Percentiles rank a stretch among this genome's conserved stretches.
Conservation (phyloP, 1,140 invertebrate genomes). For the Drosophila sucinea region DNA sequence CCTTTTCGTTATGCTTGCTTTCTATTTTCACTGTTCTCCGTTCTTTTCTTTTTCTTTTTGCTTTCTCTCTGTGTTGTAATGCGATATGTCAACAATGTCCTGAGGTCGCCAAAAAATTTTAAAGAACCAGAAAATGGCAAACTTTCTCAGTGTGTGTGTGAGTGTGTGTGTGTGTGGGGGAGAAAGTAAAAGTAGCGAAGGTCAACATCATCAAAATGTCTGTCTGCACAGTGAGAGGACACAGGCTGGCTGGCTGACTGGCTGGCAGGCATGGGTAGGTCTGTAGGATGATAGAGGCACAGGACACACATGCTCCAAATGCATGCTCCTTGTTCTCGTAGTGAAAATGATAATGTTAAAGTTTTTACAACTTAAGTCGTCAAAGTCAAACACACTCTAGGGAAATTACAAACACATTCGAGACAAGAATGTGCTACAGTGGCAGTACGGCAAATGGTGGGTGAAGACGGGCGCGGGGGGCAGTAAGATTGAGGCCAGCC, state of each 20-base stretch:
- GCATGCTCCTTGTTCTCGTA: conserved; percentile 46
- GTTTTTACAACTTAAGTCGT: conserved; percentile 83
- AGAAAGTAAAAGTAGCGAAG: conserved; percentile 79
- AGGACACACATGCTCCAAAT: conserved; percentile 45
- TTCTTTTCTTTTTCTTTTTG: neutral
- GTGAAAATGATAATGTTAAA: conserved; percentile 83
- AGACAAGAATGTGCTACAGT: conserved; percentile 65
- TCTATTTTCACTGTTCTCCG: neutral
- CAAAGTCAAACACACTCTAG: conserved; percentile 83
- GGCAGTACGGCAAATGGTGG: conserved; percentile 8
- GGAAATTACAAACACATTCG: conserved; percentile 83
- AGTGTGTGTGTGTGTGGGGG: conserved; percentile 5
- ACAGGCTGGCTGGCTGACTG: conserved; percentile 16
- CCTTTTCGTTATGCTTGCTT: neutral
- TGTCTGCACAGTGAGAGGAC: conserved; percentile 44
- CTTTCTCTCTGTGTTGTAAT: conserved; percentile 51
- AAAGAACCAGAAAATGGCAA: conserved; percentile 54
- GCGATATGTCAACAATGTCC: conserved; percentile 75
- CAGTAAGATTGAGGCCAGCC: neutral
- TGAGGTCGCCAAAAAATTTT: conserved; percentile 58
- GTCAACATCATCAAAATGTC: conserved; percentile 82
- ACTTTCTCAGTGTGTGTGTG: conserved; percentile 26
- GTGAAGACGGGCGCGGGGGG: neutral
- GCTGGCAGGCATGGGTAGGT: too few relatives aligned
- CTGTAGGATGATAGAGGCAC: too few relatives aligned